Evolutionary conservation across 2,113 vertebrate species (phyloP).

Genomic region (Pedetes capensis): DNA sequence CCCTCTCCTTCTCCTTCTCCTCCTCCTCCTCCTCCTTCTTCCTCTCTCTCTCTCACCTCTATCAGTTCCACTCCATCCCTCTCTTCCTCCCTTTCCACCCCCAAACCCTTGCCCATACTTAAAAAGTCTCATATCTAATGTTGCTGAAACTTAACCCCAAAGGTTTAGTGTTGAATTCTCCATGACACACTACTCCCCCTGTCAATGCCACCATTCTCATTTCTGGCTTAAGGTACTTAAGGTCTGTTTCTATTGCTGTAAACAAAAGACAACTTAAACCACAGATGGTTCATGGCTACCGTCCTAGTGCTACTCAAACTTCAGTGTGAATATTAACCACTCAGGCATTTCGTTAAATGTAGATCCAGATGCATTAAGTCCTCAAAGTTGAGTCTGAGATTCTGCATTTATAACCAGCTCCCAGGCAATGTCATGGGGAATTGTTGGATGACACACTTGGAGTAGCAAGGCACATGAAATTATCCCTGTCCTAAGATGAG

Average conservation of each 20-base stretch:
- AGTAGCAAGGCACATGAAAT: background rate
- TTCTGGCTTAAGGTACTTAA: background rate
- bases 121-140: background rate
- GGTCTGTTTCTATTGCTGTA: background rate
- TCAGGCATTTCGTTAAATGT: background rate
- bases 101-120: too few relatives aligned
- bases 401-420: background rate
- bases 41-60: background rate
- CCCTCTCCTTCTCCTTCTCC: rapidly evolving
- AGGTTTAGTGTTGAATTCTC: background rate
- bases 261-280: background rate
- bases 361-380: background rate
- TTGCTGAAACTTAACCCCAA: background rate
- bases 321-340: background rate
- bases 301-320: background rate
- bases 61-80: too few relatives aligned
- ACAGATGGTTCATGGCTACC: background rate
- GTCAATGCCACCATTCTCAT: background rate
- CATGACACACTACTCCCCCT: background rate
- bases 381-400: background rate
- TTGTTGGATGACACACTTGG: background rate
- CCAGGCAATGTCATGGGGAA: background rate
- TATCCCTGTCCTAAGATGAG: background rate
- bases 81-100: rapidly evolving
- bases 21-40: background rate